Evolutionary conservation across 2,113 vertebrate species (phyloP), one percentile per base, ranked within the genome.

Genomic region (Mungos mungo): DNA sequence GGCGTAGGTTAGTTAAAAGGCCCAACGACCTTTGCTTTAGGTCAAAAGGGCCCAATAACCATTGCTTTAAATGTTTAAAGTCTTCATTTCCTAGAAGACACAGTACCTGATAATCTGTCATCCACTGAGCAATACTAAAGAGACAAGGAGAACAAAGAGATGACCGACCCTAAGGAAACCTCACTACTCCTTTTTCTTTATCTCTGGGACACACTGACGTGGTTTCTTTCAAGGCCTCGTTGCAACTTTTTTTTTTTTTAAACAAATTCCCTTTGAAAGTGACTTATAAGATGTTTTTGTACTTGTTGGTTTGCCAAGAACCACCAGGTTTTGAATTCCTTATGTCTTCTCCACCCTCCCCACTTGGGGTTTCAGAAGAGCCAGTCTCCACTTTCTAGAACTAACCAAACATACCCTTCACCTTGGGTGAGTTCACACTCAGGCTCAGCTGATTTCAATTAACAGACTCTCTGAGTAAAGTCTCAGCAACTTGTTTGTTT

Each of bases 361-460:
- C 19, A 19, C 31, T 16, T 47, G 16, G 45, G 13, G 11, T 87
- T 74, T 93, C 76, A 23, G 27, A 71, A 71, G 69, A 38, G 11
- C 89, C 14, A 3, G 0, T 84, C 69, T 54, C 76, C 5, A 8
- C 74, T 77, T 84, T 93, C 57, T 66, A 87, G 88, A 95, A 72
- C 74, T 33, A 63, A 86, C 66, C 35, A 63, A 90, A 80, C 63
- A 83, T 3, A 25, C 69, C 79, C 65, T 92, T 92, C 82, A 41
- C 38, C 54, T 72, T 35, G 72, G 84, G 52, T 31, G 91, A 95
- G 89, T 25, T 77, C 85, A 57, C 47, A 33, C 57, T 66, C 25
- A 21, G 69, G 45, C 57, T 84, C 92, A 94, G 97, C 95, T 90
- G 95, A 96, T 84, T 90, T 80, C 90, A 69, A 31, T 93, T 89